Evolutionary conservation across 1,140 invertebrate species (phyloP).

Genomic region (Musca vetustissima): DNA sequence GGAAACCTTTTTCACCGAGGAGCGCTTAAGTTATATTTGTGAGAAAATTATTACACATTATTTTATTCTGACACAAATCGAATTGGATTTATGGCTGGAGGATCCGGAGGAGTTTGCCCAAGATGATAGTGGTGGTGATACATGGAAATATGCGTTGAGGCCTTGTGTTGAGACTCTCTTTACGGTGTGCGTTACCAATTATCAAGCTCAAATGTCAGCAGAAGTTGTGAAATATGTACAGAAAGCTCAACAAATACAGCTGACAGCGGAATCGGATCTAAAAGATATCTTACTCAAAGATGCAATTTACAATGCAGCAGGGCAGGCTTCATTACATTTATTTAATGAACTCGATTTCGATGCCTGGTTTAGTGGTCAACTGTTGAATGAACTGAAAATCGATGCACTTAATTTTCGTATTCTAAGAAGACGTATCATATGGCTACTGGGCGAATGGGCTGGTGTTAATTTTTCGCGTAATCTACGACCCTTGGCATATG

Average conservation of each 20-base stretch:
- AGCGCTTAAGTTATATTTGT: slow-evolving; percentile 76
- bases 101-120: slow-evolving; percentile 88
- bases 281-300: slow-evolving; percentile 83
- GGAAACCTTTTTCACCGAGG: slow-evolving; percentile 72
- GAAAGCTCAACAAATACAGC: slow-evolving; percentile 63
- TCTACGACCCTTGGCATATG: slow-evolving; percentile 79
- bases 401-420: slow-evolving; percentile 85
- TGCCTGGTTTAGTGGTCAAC: slow-evolving; percentile 83
- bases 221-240: slow-evolving; percentile 75
- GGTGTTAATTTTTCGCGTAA: slow-evolving; percentile 81
- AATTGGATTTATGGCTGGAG: slow-evolving; percentile 85
- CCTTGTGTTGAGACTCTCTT: slow-evolving; percentile 87
- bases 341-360: slow-evolving; percentile 94
- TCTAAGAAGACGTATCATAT: slow-evolving; percentile 83
- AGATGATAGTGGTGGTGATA: slow-evolving; percentile 80
- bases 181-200: slow-evolving; percentile 80
- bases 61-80: slow-evolving; percentile 80
- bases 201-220: slow-evolving; percentile 68
- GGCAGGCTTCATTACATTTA: slow-evolving; percentile 85
- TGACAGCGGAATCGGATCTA: slow-evolving; percentile 68
- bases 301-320: slow-evolving; percentile 93
- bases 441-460: slow-evolving; percentile 84
- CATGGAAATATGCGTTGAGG: slow-evolving; percentile 89
- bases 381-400: slow-evolving; percentile 80
- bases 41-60: slow-evolving; percentile 83